These are phyloP conservation scores for Dolichomitus sp. DNA, from an alignment of 2,888 invertebrate genomes.

Conservation along the genomic window DNA sequence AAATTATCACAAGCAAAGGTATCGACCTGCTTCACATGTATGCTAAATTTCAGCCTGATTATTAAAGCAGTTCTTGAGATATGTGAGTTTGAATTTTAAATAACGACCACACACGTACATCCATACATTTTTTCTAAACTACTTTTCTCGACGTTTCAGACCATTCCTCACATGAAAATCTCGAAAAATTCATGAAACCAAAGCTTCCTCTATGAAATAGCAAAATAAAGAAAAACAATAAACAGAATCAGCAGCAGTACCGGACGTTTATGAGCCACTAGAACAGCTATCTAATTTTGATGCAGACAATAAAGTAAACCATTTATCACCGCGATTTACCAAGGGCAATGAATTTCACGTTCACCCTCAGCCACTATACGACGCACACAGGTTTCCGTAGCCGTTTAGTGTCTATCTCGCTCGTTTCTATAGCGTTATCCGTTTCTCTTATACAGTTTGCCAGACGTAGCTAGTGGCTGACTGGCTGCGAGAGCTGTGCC, in stretches of 20 bases:
- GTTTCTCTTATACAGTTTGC: slow-evolving; percentile 32
- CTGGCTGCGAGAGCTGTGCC: slow-evolving; percentile 20
- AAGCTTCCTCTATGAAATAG: not conserved
- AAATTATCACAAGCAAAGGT: too few species aligned
- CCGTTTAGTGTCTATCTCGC: slow-evolving; percentile 10
- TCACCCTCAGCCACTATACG: slow-evolving; percentile 13
- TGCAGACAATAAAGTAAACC: slow-evolving; percentile 63
- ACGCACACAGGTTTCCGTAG: slow-evolving; percentile 10
- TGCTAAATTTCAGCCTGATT: too few species aligned
- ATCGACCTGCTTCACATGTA: too few species aligned
- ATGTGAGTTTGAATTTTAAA: too few species aligned
- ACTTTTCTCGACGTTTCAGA: too few species aligned
- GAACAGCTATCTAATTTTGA: slow-evolving; percentile 63
- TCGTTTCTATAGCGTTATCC: slow-evolving; percentile 23
- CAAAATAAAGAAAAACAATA: not conserved
- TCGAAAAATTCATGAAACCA: not conserved
- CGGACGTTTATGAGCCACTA: slow-evolving; percentile 27
- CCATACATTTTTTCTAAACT: too few species aligned
- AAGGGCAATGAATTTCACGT: slow-evolving; percentile 59
- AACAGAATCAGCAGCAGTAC: not conserved
- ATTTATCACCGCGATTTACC: slow-evolving; percentile 65
- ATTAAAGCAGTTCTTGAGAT: too few species aligned
- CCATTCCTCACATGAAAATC: too few species aligned
- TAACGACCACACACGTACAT: too few species aligned
- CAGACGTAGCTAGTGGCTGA: slow-evolving; percentile 3